Conservation (phyloP, 2,888 invertebrate genomes). For the Phengaris alcon region DNA sequence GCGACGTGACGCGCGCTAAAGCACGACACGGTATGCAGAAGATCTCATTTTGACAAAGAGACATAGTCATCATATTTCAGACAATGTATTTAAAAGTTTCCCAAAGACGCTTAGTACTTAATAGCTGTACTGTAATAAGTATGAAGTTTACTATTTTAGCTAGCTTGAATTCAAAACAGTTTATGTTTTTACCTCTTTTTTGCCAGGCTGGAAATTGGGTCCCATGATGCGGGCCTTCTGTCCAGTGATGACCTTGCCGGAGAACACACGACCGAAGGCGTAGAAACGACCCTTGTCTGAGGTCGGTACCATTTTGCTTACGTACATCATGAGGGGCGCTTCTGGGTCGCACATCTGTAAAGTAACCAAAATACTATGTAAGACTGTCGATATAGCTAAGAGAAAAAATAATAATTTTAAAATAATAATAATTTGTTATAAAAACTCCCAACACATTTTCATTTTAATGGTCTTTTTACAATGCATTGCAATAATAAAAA, state of each 20-base stretch:
- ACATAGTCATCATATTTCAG: no score
- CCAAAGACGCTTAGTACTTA: no score
- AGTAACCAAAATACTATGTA: neutral
- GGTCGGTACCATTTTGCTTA: constrained; percentile 99
- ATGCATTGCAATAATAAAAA: no score
- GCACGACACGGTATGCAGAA: constrained; percentile 56
- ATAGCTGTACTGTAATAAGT: no score
- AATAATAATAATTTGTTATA: no score
- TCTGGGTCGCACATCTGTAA: constrained; percentile 93
- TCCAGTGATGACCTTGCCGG: constrained; percentile 94
- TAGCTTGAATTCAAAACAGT: no score
- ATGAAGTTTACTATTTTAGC: no score
- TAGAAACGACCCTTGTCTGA: constrained; percentile 99
- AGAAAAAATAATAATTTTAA: no score
- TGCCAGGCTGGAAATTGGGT: constrained; percentile 98
- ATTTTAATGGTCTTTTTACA: no score
- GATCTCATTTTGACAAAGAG: constrained; percentile 31
- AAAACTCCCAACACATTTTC: no score
- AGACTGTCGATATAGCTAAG: neutral
- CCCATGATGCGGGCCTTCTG: constrained; percentile 99
- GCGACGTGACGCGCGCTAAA: constrained; percentile 50
- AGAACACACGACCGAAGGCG: constrained; percentile 99
- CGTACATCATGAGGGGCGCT: constrained; percentile 99
- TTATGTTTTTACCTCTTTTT: constrained; percentile 85
- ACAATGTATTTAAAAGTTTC: neutral